These are phyloP conservation scores for Anthopleura sola DNA, from an alignment of 64 coral and sea anemone species.

Conservation along the genomic window DNA sequence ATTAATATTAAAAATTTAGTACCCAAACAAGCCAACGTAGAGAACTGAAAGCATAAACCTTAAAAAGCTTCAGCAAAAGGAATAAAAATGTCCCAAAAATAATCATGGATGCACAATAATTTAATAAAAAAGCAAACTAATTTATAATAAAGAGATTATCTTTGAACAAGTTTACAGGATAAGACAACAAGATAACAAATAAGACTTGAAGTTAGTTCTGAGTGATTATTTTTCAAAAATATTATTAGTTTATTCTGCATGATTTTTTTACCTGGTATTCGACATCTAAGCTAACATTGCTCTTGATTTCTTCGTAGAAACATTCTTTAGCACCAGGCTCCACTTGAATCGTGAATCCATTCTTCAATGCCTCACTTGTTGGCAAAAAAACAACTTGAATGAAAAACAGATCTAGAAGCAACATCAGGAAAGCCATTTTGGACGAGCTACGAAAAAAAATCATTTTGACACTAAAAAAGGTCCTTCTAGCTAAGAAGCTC, in stretches of 20 bases:
- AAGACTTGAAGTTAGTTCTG: too few relatives aligned
- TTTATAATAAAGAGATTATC: too few relatives aligned
- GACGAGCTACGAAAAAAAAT: not conserved
- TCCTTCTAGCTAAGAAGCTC: not conserved
- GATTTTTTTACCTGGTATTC: slow-evolving; percentile 47
- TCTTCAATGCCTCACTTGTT: slow-evolving; percentile 31
- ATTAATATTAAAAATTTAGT: too few relatives aligned
- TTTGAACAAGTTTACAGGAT: too few relatives aligned
- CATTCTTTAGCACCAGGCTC: slow-evolving; percentile 40
- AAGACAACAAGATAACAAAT: too few relatives aligned
- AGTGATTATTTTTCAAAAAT: too few relatives aligned
- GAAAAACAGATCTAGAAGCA: not conserved
- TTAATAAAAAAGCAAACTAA: too few relatives aligned
- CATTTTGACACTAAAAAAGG: not conserved
- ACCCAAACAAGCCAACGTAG: not conserved
- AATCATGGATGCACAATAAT: too few relatives aligned
- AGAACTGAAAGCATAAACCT: too few relatives aligned
- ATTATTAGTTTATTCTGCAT: too few relatives aligned
- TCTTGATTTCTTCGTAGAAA: slow-evolving; percentile 45
- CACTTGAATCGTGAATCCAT: slow-evolving; percentile 53
- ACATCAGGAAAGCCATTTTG: not conserved
- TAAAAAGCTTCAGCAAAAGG: too few relatives aligned
- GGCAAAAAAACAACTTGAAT: not conserved
- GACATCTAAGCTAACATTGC: slow-evolving; percentile 43
- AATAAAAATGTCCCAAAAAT: too few relatives aligned